Evolutionary conservation across 2,113 vertebrate species (phyloP).

Genomic region (Paramisgurnus dabryanus): DNA sequence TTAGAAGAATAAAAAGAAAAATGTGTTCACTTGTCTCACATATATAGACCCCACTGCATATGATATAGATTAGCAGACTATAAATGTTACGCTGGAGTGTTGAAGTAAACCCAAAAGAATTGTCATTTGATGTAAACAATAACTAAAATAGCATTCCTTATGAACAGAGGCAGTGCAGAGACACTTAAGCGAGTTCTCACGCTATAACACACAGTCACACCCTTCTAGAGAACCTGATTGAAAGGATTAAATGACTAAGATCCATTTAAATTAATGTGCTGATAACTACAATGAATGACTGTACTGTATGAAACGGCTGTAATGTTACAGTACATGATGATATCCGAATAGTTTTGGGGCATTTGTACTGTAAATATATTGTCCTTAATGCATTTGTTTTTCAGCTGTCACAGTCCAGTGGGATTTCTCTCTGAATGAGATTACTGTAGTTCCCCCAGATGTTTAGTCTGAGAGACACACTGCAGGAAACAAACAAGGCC

Average conservation of each 20-base stretch:
- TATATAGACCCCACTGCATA: no score
- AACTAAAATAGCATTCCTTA: no score
- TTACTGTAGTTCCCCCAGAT: slow-evolving; percentile 13
- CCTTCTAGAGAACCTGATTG: not conserved
- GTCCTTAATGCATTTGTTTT: slow-evolving; percentile 13
- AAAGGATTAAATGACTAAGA: not conserved
- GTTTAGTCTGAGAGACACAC: slow-evolving; percentile 17
- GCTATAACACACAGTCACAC: no score
- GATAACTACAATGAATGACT: not conserved
- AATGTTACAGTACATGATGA: not conserved
- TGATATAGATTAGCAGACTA: no score
- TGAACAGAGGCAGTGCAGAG: no score
- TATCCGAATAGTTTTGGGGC: no score
- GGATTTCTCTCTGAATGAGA: not conserved
- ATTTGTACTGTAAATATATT: slow-evolving; percentile 4
- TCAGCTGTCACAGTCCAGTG: slow-evolving; percentile 1
- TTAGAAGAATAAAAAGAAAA: no score
- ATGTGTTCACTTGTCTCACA: no score
- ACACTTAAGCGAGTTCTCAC: no score
- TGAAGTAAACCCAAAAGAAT: no score
- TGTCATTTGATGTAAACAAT: no score
- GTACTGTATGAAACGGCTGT: not conserved
- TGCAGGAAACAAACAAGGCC: slow-evolving; percentile 31
- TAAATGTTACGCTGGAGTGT: no score
- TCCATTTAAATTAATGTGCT: not conserved